Evolutionary conservation across 2,888 invertebrate genomes (phyloP).

Genomic region (Hydrotaea cyrtoneurina): DNA sequence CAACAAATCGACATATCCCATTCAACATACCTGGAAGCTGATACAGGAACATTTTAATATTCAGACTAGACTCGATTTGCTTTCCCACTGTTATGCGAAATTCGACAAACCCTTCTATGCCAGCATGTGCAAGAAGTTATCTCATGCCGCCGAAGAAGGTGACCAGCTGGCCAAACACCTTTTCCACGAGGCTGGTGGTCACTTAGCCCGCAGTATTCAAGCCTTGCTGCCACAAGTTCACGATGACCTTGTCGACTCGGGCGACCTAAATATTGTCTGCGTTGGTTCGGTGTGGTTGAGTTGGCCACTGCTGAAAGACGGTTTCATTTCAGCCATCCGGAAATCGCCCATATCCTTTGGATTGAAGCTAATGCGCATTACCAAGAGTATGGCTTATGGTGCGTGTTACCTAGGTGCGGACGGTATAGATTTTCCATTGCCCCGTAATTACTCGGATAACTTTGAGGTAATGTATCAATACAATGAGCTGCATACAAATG

Average conservation of each 20-base stretch:
- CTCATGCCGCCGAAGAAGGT: slow-evolving; percentile 85
- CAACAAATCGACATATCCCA: slow-evolving; percentile 84
- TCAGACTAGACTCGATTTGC: slow-evolving; percentile 84
- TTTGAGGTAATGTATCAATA: slow-evolving; percentile 84
- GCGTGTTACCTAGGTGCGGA: slow-evolving; percentile 93
- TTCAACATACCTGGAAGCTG: slow-evolving; percentile 86
- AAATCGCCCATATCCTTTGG: slow-evolving; percentile 77
- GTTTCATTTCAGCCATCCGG: slow-evolving; percentile 85
- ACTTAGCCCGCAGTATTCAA: slow-evolving; percentile 85
- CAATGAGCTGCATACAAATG: slow-evolving; percentile 44
- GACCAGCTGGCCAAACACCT: slow-evolving; percentile 88
- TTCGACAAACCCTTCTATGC: slow-evolving; percentile 90
- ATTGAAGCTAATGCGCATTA: slow-evolving; percentile 85
- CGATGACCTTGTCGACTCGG: slow-evolving; percentile 80
- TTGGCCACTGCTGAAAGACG: slow-evolving; percentile 90
- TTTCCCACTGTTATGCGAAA: slow-evolving; percentile 88
- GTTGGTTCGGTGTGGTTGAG: slow-evolving; percentile 98
- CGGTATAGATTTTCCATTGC: slow-evolving; percentile 84
- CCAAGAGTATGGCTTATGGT: slow-evolving; percentile 90
- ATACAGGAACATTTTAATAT: slow-evolving; percentile 90
- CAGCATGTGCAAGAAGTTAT: slow-evolving; percentile 87
- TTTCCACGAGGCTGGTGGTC: slow-evolving; percentile 86
- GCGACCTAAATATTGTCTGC: slow-evolving; percentile 88
- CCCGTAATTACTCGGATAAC: slow-evolving; percentile 87
- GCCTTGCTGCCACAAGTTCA: slow-evolving; percentile 85